Conservation (phyloP, 1,140 invertebrate genomes). For the Heterodera schachtii region DNA sequence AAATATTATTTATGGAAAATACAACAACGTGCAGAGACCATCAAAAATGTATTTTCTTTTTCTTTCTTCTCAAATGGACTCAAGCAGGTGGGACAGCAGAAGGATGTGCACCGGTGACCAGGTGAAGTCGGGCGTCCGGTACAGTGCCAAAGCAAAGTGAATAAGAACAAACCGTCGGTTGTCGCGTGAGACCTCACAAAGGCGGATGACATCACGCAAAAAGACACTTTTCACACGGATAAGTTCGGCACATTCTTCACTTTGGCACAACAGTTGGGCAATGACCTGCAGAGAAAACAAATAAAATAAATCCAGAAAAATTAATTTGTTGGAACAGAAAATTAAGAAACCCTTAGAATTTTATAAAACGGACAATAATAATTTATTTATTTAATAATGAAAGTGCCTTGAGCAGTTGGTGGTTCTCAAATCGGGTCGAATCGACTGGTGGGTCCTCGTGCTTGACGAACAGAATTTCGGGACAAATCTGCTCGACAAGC, state of each 20-base stretch:
- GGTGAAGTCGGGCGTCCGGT: constrained; percentile 97
- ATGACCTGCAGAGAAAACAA: constrained; percentile 73
- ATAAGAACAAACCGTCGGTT: constrained; percentile 84
- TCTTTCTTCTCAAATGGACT: too few relatives aligned
- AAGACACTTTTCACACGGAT: constrained; percentile 86
- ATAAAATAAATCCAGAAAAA: too few relatives aligned
- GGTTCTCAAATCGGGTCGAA: constrained; percentile 92
- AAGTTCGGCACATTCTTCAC: constrained; percentile 85
- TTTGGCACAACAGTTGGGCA: constrained; percentile 91
- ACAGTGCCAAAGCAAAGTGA: too few relatives aligned
- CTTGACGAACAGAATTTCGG: constrained; percentile 78
- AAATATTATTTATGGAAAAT: too few relatives aligned
- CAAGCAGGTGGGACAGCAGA: constrained; percentile 90
- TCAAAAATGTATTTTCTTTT: too few relatives aligned
- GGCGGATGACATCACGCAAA: constrained; percentile 90
- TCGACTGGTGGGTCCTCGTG: constrained; percentile 81
- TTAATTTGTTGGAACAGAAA: too few relatives aligned
- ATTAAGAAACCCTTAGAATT: constrained; percentile 71
- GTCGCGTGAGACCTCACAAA: constrained; percentile 95
- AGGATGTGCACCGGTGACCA: constrained; percentile 99
- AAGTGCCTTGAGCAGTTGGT: constrained; percentile 95
- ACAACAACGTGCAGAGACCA: too few relatives aligned
- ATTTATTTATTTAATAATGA: too few relatives aligned
- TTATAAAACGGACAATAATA: too few relatives aligned
- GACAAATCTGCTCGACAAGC: constrained; percentile 89